phyloP scores from a whole-genome alignment of 2,888 invertebrate genomes.

The Morpho deidamia region DNA sequence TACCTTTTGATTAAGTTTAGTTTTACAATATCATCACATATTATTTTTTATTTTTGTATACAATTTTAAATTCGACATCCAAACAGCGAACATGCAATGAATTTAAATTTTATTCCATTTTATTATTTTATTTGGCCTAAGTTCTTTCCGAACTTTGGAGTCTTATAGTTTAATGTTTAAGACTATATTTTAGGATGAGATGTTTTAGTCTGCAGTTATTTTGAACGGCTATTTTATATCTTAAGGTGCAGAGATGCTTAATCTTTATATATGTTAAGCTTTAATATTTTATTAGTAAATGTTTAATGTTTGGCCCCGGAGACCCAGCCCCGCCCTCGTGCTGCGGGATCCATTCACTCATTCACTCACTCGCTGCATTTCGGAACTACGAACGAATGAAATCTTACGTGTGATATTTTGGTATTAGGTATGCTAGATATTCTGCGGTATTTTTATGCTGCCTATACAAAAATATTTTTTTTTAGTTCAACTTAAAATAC shows the following conservation, averaged over 20 bases:
- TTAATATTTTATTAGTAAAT: constrained; percentile 79
- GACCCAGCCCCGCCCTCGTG: constrained; percentile 36
- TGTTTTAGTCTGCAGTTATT: constrained; percentile 78
- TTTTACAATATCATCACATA: constrained; percentile 51
- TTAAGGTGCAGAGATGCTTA: constrained; percentile 78
- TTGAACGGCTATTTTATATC: constrained; percentile 76
- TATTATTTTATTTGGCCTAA: constrained; percentile 67
- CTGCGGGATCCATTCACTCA: constrained; percentile 26
- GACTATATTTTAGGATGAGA: constrained; percentile 76
- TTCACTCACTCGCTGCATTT: constrained; percentile 26
- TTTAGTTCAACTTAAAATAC: constrained; percentile 49
- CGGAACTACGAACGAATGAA: constrained; percentile 41
- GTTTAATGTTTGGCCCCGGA: constrained; percentile 70
- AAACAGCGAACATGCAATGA: constrained; percentile 68
- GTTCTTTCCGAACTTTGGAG: constrained; percentile 62
- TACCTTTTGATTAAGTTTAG: constrained; percentile 49
- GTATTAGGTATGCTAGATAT: constrained; percentile 62
- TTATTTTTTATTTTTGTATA: constrained; percentile 34
- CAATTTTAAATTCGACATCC: constrained; percentile 35
- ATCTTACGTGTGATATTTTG: constrained; percentile 67
- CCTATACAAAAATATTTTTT: constrained; percentile 46
- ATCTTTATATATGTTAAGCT: constrained; percentile 79
- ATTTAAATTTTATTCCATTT: constrained; percentile 45
- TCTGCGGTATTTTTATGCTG: constrained; percentile 60
- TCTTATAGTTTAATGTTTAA: constrained; percentile 74